Conservation (phyloP, 2,888 invertebrate genomes). For the Macrophya alboannulata region DNA sequence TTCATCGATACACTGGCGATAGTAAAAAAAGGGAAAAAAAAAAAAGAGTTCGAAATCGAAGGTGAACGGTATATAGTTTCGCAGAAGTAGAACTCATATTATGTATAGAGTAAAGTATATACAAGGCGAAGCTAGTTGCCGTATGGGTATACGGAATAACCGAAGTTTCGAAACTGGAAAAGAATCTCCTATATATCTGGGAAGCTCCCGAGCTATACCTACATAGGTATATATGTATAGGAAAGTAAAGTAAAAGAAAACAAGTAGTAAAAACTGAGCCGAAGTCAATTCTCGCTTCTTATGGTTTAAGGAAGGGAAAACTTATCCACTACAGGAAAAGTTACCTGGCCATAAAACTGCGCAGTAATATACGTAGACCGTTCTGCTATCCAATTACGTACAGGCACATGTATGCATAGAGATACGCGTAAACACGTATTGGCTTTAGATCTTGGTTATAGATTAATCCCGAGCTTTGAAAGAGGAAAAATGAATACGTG, state of each 20-base stretch:
- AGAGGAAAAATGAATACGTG: neutral
- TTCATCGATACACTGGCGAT: too few species aligned
- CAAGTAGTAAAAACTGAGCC: slow-evolving; percentile 48
- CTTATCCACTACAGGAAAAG: neutral
- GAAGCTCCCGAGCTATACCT: neutral
- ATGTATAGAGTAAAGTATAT: neutral
- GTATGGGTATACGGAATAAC: neutral
- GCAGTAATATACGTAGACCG: neutral
- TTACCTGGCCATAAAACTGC: slow-evolving; percentile 2
- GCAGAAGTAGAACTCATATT: neutral
- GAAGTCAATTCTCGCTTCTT: slow-evolving; percentile 38
- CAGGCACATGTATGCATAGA: neutral
- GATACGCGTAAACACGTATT: neutral
- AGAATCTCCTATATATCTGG: neutral
- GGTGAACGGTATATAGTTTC: neutral
- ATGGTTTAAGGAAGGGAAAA: neutral
- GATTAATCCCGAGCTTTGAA: slow-evolving; percentile 6
- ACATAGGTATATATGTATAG: neutral
- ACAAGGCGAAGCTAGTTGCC: neutral
- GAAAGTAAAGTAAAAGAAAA: slow-evolving; percentile 33
- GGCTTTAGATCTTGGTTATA: slow-evolving; percentile 17
- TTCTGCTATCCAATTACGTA: neutral
- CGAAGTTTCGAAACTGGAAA: slow-evolving; percentile 3
- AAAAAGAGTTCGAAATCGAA: neutral
- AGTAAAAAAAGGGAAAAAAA: neutral